Conservation (phyloP, 2,888 invertebrate genomes). For the Limnephilus rhombicus region DNA sequence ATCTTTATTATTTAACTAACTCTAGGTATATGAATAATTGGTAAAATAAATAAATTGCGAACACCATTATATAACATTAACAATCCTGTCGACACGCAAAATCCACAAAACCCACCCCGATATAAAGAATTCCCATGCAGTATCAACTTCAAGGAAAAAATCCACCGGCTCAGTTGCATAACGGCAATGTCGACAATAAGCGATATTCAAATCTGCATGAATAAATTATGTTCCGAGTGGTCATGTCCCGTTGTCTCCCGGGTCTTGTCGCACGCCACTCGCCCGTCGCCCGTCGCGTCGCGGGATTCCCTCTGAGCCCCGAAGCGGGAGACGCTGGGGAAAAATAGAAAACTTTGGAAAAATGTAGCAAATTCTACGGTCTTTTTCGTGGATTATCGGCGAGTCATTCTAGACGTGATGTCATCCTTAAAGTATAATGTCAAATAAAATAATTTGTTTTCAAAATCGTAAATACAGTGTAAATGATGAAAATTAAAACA, state of each 20-base stretch:
- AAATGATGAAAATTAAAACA: no score
- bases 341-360: neutral
- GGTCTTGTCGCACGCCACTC: slow-evolving; percentile 50
- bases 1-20: no score
- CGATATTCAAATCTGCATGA: slow-evolving; percentile 52
- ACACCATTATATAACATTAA: neutral
- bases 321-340: neutral
- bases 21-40: no score
- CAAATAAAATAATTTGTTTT: neutral
- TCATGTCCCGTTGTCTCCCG: slow-evolving; percentile 47
- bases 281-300: slow-evolving; percentile 24
- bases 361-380: neutral
- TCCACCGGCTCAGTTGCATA: slow-evolving; percentile 8
- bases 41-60: no score
- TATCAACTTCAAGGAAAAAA: neutral
- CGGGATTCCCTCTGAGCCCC: slow-evolving; percentile 20
- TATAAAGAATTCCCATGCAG: neutral
- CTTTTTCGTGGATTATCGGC: neutral
- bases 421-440: neutral
- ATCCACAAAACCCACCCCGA: neutral
- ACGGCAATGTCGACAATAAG: slow-evolving; percentile 34
- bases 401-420: neutral
- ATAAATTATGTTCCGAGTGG: slow-evolving; percentile 44
- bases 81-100: neutral
- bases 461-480: neutral